Evolutionary conservation across 2,888 invertebrate genomes (phyloP).

Genomic region (Laspeyria flexula): DNA sequence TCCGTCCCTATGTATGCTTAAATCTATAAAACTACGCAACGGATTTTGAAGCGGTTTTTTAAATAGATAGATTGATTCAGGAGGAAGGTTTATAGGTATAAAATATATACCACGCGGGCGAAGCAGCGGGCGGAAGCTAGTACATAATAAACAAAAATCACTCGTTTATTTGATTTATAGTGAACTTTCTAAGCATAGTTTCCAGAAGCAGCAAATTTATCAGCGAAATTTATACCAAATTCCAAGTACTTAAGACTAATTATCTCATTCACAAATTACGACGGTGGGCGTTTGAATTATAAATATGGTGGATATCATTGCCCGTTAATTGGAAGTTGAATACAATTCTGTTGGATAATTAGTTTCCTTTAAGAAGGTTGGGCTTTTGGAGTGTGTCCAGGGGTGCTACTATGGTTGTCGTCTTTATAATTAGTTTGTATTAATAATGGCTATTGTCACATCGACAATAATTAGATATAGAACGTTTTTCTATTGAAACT

Average conservation of each 20-base stretch:
- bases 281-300: constrained; percentile 34
- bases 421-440: not conserved
- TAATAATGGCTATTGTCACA: no score
- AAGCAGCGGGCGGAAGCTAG: no score
- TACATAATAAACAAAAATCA: no score
- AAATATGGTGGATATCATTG: constrained; percentile 41
- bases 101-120: no score
- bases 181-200: not conserved
- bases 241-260: constrained; percentile 39
- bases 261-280: constrained; percentile 49
- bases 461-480: no score
- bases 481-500: no score
- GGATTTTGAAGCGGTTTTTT: no score
- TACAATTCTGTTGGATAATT: constrained; percentile 64
- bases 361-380: constrained; percentile 56
- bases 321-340: constrained; percentile 63
- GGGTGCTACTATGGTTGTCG: constrained; percentile 40
- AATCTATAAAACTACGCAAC: no score
- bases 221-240: constrained; percentile 28
- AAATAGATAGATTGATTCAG: no score
- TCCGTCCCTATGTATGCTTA: no score
- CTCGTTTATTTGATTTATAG: no score
- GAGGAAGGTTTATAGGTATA: no score
- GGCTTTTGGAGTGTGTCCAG: constrained; percentile 59
- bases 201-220: constrained; percentile 23